phyloP scores from a whole-genome alignment of 2,113 vertebrate species.

The Gobio gobio region DNA sequence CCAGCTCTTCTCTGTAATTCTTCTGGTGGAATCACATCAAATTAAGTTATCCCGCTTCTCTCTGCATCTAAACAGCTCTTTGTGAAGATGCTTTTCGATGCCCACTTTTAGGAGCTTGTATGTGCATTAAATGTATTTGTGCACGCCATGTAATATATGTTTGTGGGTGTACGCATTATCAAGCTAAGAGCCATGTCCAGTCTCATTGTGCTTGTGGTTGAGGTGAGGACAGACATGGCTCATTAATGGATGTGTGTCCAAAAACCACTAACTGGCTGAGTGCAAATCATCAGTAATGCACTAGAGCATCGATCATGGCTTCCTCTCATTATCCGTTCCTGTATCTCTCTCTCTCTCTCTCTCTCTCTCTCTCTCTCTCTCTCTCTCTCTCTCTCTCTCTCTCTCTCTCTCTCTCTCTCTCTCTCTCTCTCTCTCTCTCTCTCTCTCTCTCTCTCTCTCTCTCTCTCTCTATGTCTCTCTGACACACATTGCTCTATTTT shows the following conservation, averaged over 20 bases:
- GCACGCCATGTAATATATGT: not conserved
- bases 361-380: too few species aligned
- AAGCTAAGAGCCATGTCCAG: constrained; percentile 27
- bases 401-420: too few species aligned
- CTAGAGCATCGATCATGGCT: constrained; percentile 49
- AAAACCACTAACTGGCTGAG: constrained; percentile 46
- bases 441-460: not conserved
- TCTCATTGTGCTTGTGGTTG: constrained; percentile 31
- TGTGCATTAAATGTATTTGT: not conserved
- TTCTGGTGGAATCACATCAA: constrained; percentile 38
- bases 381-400: too few species aligned
- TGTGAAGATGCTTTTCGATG: not conserved
- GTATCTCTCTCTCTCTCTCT: not conserved
- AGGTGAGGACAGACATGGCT: constrained; percentile 41
- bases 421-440: not conserved
- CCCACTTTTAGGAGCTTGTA: not conserved
- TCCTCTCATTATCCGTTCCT: not conserved
- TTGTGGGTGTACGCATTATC: not conserved
- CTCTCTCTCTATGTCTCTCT: not conserved
- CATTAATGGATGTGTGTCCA: constrained; percentile 52
- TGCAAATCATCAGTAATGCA: constrained; percentile 52
- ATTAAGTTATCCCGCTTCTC: constrained; percentile 39
- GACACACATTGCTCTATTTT: not conserved
- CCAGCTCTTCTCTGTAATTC: constrained; percentile 19
- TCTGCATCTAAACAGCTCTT: constrained; percentile 2